A percentile compares a stretch with the other conserved stretches of the same genome.
Evolutionary conservation across 2,797 vertebrate species (phyloP).

Genomic region (Epinephelus awoara): DNA sequence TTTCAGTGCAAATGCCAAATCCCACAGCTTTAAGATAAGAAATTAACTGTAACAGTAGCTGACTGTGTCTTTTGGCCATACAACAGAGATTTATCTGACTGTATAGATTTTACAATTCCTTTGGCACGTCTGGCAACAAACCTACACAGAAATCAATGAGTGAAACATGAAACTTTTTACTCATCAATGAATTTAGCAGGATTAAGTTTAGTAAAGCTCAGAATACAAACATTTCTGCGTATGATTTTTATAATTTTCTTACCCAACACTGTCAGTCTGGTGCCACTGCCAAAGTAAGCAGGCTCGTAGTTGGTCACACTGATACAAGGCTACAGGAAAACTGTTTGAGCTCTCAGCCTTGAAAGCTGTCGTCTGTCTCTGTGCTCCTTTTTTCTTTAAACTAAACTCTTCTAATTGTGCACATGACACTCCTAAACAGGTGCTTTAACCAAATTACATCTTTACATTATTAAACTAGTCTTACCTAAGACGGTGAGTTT

Average conservation of each 20-base stretch:
- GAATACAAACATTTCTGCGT: not conserved
- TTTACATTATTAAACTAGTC: conserved; percentile 21
- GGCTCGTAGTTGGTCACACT: conserved; percentile 56
- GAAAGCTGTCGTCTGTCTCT: not conserved
- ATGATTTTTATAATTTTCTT: conserved; percentile 40
- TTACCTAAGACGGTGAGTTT: conserved; percentile 86
- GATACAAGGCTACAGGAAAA: conserved; percentile 56
- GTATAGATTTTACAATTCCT: not conserved
- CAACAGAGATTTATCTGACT: no score
- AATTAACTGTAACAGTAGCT: no score
- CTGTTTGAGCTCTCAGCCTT: not conserved
- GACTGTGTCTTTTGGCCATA: no score
- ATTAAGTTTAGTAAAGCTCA: not conserved
- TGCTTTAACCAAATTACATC: fast-evolving
- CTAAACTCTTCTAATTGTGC: not conserved
- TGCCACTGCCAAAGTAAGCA: conserved; percentile 69
- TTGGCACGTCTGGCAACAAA: not conserved
- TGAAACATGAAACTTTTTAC: not conserved
- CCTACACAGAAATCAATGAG: not conserved
- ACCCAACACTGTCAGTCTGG: conserved; percentile 72
- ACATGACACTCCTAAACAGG: not conserved
- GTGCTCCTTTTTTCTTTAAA: not conserved
- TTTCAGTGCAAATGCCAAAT: not conserved
- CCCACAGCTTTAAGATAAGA: not conserved
- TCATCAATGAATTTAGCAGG: not conserved